Evolutionary conservation across 1,140 invertebrate species (phyloP), one percentile per base, ranked within the genome.

Genomic region (Dryas iulia): DNA sequence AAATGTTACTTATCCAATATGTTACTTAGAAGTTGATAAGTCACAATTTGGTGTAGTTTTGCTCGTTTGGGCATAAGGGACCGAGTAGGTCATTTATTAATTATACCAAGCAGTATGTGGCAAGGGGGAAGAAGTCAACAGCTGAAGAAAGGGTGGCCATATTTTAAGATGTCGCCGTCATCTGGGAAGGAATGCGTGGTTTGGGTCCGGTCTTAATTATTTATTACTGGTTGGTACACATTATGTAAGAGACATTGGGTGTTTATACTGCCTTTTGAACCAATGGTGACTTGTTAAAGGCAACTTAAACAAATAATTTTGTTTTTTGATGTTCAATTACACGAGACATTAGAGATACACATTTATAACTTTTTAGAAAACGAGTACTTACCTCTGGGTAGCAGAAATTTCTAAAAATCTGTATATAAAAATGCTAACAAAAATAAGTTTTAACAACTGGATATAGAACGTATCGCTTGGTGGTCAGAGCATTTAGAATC

Each of bases 111-210:
- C 76, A 78, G 73, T 71, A 70, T 75, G 72, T 76, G 76, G 69
- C 75, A 71, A 74, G 59, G 74, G 79, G 79, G 81, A 66, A 73
- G 73, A 74, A 80, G 79, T 81, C 77, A 82, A 80, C 77, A 79
- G 77, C 78, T 82, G 81, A 87, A 89, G 86, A 86, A 88, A 89
- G 89, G 88, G 84, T 72, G 73, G 79, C 87, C 73, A 86, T 89
- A 87, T 89, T 89, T 89, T 91, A 91, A 89, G 87, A 91, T 77
- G 86, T 85, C 82, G 78, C 65, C 86, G 81, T 85, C 88, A 87
- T 86, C 84, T 88, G 83, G 83, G 71, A 62, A 83, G 82, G 86
- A 87, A 87, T 88, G 85, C 78, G 78, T 81, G 77, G 76, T 79
- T 76, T 74, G 69, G 73, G 73, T 75, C 74, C 75, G 71, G 76